Evolutionary conservation across 2,888 invertebrate species (phyloP).

Genomic region (Cyclophora albipunctata): DNA sequence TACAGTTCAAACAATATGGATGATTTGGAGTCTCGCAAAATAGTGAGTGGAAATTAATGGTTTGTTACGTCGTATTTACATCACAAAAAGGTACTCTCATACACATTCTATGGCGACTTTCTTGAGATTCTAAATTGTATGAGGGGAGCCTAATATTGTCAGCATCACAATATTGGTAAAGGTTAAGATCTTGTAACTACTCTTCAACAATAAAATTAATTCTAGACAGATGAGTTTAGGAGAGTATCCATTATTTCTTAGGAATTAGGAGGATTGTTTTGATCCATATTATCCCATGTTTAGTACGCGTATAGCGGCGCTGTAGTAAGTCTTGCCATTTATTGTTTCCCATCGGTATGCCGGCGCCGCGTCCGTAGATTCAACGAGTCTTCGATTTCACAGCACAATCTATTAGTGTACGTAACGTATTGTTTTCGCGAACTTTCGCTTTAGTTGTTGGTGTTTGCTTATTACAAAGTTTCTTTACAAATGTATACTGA

Average conservation of each 20-base stretch:
- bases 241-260: no score
- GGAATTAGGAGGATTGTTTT: no score
- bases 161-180: no score
- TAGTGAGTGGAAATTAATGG: constrained; percentile 67
- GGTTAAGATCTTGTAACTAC: no score
- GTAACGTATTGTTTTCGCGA: constrained; percentile 25
- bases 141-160: neutral
- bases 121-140: no score
- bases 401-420: constrained; percentile 29
- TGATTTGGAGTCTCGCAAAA: constrained; percentile 68
- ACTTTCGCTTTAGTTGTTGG: constrained; percentile 40
- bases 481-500: constrained; percentile 28
- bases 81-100: constrained; percentile 3
- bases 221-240: no score
- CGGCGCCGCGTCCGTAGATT: neutral
- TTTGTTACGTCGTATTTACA: constrained; percentile 8
- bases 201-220: no score
- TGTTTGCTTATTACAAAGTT: constrained; percentile 33
- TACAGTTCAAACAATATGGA: constrained; percentile 69
- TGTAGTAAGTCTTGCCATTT: constrained; percentile 11
- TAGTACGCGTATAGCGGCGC: constrained; percentile 7
- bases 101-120: constrained; percentile 7
- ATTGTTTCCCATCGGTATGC: neutral
- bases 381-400: constrained; percentile 12
- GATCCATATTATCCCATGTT: no score